Evolutionary conservation across 35 echinoderm and acorn worm species (phyloP).

Genomic region (Apostichopus parvimensis): DNA sequence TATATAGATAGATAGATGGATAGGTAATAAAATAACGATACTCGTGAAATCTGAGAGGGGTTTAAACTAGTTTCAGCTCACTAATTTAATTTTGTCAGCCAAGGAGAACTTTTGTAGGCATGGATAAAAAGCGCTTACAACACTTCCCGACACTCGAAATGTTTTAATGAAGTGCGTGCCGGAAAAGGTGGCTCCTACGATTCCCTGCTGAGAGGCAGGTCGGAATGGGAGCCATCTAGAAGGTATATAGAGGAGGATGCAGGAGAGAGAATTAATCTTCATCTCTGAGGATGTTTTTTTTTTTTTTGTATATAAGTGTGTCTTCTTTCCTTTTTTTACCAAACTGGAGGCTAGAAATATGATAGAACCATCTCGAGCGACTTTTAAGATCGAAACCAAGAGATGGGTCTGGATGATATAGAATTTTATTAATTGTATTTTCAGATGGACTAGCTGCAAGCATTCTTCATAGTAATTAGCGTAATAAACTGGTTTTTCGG

Average conservation of each 20-base stretch:
- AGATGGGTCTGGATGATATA: background rate
- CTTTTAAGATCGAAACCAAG: background rate
- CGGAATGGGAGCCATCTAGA: background rate
- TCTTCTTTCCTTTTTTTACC: background rate
- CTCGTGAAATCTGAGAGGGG: conserved; percentile 36
- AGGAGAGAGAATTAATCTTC: background rate
- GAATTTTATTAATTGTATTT: background rate
- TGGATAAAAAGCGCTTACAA: conserved; percentile 39
- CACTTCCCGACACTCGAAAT: conserved; percentile 1
- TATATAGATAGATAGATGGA: background rate
- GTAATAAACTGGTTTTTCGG: background rate
- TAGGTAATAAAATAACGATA: background rate
- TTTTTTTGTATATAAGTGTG: background rate
- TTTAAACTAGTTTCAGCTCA: conserved; percentile 38
- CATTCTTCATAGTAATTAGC: background rate
- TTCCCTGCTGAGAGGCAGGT: background rate
- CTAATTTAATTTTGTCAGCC: conserved; percentile 32
- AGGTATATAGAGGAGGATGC: background rate
- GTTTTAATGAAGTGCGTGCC: background rate
- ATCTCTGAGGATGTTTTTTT: background rate
- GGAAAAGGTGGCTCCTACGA: background rate
- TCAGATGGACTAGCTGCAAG: background rate
- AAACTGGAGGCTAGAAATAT: background rate
- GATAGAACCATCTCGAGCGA: background rate
- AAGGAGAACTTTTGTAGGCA: conserved; percentile 14